A percentile compares a stretch with the other conserved stretches of the same genome.
Evolutionary conservation across 2,113 vertebrate species (phyloP).

Genomic region (Cyprinodon tularosa): DNA sequence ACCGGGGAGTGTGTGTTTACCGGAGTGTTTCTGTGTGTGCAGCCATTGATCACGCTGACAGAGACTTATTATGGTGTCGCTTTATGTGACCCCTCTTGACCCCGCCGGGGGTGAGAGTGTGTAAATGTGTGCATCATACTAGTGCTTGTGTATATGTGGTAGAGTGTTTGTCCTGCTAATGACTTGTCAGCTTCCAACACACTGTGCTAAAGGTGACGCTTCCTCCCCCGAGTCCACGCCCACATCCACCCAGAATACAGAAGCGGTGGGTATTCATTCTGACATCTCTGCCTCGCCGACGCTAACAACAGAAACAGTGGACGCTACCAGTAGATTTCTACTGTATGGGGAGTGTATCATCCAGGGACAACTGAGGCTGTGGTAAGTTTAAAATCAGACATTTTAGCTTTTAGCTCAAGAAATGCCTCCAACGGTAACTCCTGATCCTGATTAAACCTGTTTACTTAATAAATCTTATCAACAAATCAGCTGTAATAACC

Average conservation of each 20-base stretch:
- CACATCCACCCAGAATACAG: constrained; percentile 5
- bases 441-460: not conserved
- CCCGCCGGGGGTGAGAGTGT: constrained; percentile 40
- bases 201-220: constrained; percentile 61
- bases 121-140: constrained; percentile 24
- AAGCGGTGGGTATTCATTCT: constrained; percentile 30
- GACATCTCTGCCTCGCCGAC: not conserved
- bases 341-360: too few species aligned
- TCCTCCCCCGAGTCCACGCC: constrained; percentile 44
- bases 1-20: constrained; percentile 24
- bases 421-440: not conserved
- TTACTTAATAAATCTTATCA: not conserved
- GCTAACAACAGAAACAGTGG: not conserved
- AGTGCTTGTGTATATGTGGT: constrained; percentile 22
- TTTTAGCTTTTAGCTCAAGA: not conserved
- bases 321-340: not conserved
- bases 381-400: not conserved
- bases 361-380: not conserved
- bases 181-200: constrained; percentile 64
- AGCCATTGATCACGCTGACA: constrained; percentile 73
- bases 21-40: constrained; percentile 49
- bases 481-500: not conserved
- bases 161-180: constrained; percentile 62
- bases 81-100: constrained; percentile 55
- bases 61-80: constrained; percentile 70